A percentile compares a stretch with the other conserved stretches of the same genome.
Conservation (phyloP, 2,888 invertebrate species). For the Arctia plantaginis region DNA sequence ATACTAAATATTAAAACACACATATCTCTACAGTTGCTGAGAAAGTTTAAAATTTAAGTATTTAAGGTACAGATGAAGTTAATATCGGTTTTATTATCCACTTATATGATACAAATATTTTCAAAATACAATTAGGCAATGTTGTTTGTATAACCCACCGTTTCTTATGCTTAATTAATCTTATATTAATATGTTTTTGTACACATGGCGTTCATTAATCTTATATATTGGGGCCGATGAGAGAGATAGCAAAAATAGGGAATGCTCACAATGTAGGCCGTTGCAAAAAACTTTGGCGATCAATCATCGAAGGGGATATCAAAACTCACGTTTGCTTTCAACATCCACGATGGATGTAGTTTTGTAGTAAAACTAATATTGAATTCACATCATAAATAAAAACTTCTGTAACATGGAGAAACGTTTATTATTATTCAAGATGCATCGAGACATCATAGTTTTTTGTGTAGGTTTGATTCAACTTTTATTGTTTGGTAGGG, state of each 20-base stretch:
- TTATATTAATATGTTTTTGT: not conserved
- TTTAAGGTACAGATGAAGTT: slow-evolving; percentile 32
- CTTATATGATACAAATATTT: slow-evolving; percentile 24
- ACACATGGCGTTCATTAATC: not conserved
- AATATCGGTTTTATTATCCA: slow-evolving; percentile 36
- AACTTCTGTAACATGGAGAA: not conserved
- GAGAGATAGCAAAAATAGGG: not conserved
- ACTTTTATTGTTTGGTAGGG: too few relatives aligned
- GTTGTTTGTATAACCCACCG: slow-evolving; percentile 18
- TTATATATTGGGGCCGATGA: slow-evolving; percentile 1
- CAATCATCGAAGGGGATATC: not conserved
- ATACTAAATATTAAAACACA: not conserved
- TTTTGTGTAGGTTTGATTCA: too few relatives aligned
- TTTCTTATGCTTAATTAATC: not conserved
- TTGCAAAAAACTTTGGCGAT: slow-evolving; percentile 2
- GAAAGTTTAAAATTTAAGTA: slow-evolving; percentile 34
- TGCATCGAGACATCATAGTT: not conserved
- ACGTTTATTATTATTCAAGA: not conserved
- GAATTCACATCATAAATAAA: not conserved
- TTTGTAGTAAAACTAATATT: not conserved
- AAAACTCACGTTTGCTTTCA: not conserved
- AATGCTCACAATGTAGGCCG: not conserved
- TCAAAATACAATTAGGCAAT: slow-evolving; percentile 18
- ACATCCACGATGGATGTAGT: not conserved
- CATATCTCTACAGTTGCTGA: slow-evolving; percentile 15